Percentiles rank a stretch among this genome's conserved stretches.
Evolutionary conservation across 1,140 invertebrate species (phyloP).

Genomic region (Aphaenogaster rudis): DNA sequence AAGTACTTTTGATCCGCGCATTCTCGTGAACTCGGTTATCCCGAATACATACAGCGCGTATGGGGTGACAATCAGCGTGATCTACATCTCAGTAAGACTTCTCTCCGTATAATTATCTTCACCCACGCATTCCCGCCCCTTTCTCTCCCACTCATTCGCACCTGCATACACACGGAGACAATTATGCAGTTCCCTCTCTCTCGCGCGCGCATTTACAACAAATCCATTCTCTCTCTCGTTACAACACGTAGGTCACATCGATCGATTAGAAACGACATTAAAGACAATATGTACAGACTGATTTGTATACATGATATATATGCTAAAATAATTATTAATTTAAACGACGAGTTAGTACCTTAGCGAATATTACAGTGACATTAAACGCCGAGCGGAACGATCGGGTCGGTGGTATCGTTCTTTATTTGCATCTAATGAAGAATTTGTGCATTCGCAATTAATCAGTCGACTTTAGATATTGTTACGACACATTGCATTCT

Average conservation of each 20-base stretch:
- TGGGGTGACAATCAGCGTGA: conserved; percentile 21
- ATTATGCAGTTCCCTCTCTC: conserved; percentile 27
- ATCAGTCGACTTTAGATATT: background rate
- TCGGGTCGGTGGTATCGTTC: conserved; percentile 26
- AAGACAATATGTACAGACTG: conserved; percentile 80
- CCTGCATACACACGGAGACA: conserved; percentile 48
- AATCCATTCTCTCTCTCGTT: conserved; percentile 47
- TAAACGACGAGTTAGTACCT: conserved; percentile 72
- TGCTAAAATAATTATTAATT: conserved; percentile 72
- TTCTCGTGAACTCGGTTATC: background rate
- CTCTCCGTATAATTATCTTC: conserved; percentile 31
- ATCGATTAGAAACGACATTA: conserved; percentile 75
- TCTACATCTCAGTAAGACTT: background rate
- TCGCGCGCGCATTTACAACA: background rate
- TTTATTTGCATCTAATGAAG: background rate
- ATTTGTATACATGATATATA: conserved; percentile 66
- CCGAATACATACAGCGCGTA: background rate
- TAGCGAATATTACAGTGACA: conserved; percentile 58
- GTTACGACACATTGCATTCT: background rate
- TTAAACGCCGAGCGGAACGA: conserved; percentile 46
- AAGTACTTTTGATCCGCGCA: conserved; percentile 25
- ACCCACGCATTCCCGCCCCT: conserved; percentile 23
- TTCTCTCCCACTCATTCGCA: conserved; percentile 53
- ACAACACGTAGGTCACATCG: conserved; percentile 63
- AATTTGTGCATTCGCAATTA: background rate